These are phyloP conservation scores for Chlorocebus sabaeus DNA, from an alignment of 2,113 vertebrate genomes.

Conservation along the genomic window DNA sequence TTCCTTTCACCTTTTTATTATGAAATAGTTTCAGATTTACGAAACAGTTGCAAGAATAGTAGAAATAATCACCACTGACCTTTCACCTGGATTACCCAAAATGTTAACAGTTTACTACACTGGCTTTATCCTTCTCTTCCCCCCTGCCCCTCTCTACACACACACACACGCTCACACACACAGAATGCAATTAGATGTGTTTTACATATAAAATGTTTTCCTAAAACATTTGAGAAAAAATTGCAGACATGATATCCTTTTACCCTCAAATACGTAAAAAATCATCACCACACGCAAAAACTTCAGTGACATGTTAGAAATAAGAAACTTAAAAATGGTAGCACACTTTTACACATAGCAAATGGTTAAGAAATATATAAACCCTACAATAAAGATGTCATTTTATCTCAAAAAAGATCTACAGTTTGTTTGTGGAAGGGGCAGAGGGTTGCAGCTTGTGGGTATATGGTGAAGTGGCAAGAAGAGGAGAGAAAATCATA, in stretches of 20 bases:
- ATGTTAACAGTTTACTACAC: background rate
- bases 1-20: background rate
- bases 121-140: background rate
- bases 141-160: background rate
- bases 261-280: background rate
- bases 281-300: background rate
- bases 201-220: background rate
- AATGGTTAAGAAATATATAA: background rate
- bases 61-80: background rate
- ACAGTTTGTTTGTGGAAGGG: background rate
- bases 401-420: background rate
- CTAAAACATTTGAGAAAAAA: background rate
- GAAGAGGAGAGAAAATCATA: background rate
- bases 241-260: background rate
- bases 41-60: constrained; percentile 23
- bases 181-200: background rate
- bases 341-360: background rate
- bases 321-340: constrained; percentile 30
- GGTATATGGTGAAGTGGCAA: background rate
- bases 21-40: background rate
- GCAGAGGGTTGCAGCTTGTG: background rate
- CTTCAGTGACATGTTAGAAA: background rate
- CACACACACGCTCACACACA: background rate
- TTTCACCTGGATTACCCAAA: background rate
- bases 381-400: background rate